Base-by-base conservation (phyloP, 2,797 vertebrate species). In the Ibycter americanus region DNA sequence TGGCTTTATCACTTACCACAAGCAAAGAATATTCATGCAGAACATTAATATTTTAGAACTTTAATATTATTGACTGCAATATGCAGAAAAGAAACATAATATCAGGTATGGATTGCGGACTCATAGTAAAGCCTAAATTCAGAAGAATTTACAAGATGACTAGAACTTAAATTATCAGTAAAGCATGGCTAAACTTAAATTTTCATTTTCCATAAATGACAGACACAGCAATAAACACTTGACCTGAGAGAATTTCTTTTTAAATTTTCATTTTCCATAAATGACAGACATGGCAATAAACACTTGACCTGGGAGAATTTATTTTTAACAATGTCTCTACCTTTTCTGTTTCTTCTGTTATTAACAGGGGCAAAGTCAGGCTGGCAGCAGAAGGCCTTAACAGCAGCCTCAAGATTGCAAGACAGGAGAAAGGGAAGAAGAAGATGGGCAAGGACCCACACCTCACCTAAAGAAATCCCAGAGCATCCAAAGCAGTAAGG, bases 31-130 rank as follows among this genome's bases (percentile, higher is more conserved):
- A 77, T 63, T 93, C 79, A 92, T 77, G 44, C 76, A 79, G 46
- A 85, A 34, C 12, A 90, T 78, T 93, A 92, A 83, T 93, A 87
- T 77, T 92, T 94, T 40, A 46, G 85, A 86, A 72, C 26, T 16
- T 42, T 44, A 81, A 73, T 74, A 71, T 78, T 63, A 89, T 19
- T 4, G 40, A 73, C 51, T 83, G 31, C 19, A 15, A 54, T 62
- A 74, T 31, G 44, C 49, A 73, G 47, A 84, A 80, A 51, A 78
- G 16, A 92, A 83, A 88, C 17, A 79, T 2, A 81, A 8, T 55
- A 82, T 51, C 56, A 38, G 46, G 15, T 32, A 4, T 42, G 36
- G 44, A 74, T 20, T 77, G 34, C 49, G 94, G 44, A 90, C 55
- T 49, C 10, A 49, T 9, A 63, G n/a, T 58, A 83, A 83, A 85